Conservation (phyloP, 2,888 invertebrate genomes). For the Pterostichus madidus region DNA sequence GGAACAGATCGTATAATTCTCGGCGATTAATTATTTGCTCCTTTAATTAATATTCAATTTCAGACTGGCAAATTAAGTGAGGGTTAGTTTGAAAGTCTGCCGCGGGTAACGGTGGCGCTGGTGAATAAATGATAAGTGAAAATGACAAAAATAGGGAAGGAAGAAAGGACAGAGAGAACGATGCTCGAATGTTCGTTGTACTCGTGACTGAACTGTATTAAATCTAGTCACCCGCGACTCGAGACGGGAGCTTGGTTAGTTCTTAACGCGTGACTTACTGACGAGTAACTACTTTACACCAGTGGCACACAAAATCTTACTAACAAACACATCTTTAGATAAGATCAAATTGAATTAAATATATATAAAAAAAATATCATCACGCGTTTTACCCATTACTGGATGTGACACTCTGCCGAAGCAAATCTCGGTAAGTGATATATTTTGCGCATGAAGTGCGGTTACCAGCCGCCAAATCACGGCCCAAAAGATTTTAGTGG, state of each 20-base stretch:
- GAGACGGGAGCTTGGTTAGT: conserved; percentile 47
- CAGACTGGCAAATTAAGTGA: conserved; percentile 29
- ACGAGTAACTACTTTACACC: conserved; percentile 14
- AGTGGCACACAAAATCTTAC: conserved; percentile 36
- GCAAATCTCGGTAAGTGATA: too few relatives aligned
- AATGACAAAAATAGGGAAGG: conserved; percentile 33
- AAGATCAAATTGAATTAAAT: too few relatives aligned
- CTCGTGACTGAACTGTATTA: conserved; percentile 50
- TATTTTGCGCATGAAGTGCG: too few relatives aligned
- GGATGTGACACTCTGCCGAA: too few relatives aligned
- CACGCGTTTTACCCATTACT: too few relatives aligned
- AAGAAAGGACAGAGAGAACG: background rate
- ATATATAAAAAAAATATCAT: too few relatives aligned
- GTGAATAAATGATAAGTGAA: conserved; percentile 53
- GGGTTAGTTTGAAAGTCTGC: conserved; percentile 4
- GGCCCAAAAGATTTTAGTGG: too few relatives aligned
- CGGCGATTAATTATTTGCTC: conserved; percentile 58
- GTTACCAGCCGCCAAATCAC: too few relatives aligned
- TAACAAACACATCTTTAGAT: background rate
- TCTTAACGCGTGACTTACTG: conserved; percentile 63
- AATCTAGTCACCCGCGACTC: conserved; percentile 14
- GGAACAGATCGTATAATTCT: conserved; percentile 48
- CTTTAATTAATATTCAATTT: conserved; percentile 63
- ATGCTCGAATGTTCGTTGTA: background rate
- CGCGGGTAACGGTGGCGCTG: background rate